These are phyloP conservation scores for Aphidius colemani DNA, from an alignment of 2,888 invertebrate species.

Conservation along the genomic window DNA sequence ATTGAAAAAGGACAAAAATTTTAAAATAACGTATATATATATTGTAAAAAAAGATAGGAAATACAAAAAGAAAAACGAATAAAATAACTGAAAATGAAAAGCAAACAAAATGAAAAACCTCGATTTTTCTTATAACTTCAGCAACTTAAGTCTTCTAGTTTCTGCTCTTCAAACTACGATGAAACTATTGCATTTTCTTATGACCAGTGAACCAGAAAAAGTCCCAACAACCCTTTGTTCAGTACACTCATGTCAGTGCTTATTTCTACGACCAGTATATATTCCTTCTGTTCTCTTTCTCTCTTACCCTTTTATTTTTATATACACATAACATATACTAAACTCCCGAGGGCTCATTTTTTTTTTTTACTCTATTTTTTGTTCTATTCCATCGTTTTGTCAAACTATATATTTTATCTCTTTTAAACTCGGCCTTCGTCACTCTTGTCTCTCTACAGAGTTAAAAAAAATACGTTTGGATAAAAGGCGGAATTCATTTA, in stretches of 20 bases:
- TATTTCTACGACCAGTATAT: slow-evolving; percentile 13
- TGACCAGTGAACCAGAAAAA: slow-evolving; percentile 44
- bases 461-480: too few relatives aligned
- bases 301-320: background rate
- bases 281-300: background rate
- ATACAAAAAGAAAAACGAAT: slow-evolving; percentile 14
- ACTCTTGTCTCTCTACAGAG: too few relatives aligned
- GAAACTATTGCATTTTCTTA: slow-evolving; percentile 50
- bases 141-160: slow-evolving; percentile 34
- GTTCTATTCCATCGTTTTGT: too few relatives aligned
- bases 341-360: too few relatives aligned
- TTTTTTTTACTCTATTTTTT: too few relatives aligned
- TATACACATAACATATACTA: too few relatives aligned
- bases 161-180: slow-evolving; percentile 47
- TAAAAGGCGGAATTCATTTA: too few relatives aligned
- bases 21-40: background rate
- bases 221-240: slow-evolving; percentile 27
- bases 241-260: slow-evolving; percentile 28
- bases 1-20: slow-evolving; percentile 4
- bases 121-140: background rate
- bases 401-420: too few relatives aligned
- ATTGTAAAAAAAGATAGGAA: background rate
- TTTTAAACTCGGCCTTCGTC: too few relatives aligned
- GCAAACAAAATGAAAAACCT: slow-evolving; percentile 8
- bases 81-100: background rate